These are phyloP conservation scores for Lasioglossum marginatum DNA, from an alignment of 2,888 invertebrate genomes.

Conservation along the genomic window DNA sequence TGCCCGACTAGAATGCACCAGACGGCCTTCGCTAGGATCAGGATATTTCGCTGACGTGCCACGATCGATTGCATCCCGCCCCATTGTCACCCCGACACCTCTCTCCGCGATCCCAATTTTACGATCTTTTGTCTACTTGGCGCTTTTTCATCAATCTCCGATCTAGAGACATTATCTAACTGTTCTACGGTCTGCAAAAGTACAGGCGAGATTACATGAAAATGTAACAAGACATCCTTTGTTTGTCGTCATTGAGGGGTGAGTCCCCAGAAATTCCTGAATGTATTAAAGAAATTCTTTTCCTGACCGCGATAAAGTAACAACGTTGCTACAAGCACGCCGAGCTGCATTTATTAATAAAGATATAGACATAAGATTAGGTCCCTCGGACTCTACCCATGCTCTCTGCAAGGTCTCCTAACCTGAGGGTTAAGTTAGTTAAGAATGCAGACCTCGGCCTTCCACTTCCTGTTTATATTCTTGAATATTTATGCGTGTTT, in stretches of 20 bases:
- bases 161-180: background rate
- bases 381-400: background rate
- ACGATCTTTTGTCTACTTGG: background rate
- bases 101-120: conserved; percentile 47
- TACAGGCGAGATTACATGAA: background rate
- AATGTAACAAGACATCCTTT: background rate
- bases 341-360: conserved; percentile 1
- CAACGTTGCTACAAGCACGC: background rate
- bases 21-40: conserved; percentile 83
- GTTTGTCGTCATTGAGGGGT: background rate
- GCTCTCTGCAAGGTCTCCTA: background rate
- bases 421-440: conserved; percentile 4
- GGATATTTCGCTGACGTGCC: conserved; percentile 73
- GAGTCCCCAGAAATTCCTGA: background rate
- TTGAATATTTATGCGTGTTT: background rate
- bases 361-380: background rate
- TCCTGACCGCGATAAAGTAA: background rate
- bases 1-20: conserved; percentile 81
- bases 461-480: conserved; percentile 11
- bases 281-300: background rate
- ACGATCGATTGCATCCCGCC: conserved; percentile 20
- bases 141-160: background rate
- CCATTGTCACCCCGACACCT: conserved; percentile 38
- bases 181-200: background rate
- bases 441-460: conserved; percentile 5